These are phyloP conservation scores for Shargacucullia verbasci DNA, from an alignment of 2,888 invertebrate genomes.

Conservation along the genomic window DNA sequence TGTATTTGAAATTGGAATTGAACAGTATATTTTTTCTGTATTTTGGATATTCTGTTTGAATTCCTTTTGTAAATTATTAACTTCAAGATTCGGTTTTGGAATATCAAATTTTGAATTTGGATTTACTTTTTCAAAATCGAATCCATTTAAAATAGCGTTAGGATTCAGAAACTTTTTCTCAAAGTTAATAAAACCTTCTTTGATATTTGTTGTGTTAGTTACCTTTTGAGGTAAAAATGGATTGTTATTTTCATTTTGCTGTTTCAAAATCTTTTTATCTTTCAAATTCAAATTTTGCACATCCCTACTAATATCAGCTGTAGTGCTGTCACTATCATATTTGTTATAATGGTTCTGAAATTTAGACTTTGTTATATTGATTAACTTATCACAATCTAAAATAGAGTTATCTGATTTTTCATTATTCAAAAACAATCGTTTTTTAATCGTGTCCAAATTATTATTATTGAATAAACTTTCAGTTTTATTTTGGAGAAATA, in stretches of 20 bases:
- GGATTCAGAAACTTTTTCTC: constrained; percentile 4
- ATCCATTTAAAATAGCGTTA: not conserved
- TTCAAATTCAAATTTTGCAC: constrained; percentile 8
- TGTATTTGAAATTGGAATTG: constrained; percentile 14
- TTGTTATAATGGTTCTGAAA: not conserved
- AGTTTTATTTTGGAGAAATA: constrained; percentile 1
- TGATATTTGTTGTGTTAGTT: not conserved
- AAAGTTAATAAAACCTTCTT: not conserved
- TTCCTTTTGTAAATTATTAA: not conserved
- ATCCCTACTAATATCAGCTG: constrained; percentile 13
- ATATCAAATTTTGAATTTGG: not conserved
- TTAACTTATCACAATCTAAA: constrained; percentile 17
- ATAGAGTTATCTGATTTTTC: not conserved
- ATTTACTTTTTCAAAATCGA: not conserved
- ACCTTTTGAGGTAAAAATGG: not conserved
- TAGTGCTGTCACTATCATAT: not conserved
- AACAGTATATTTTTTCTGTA: not conserved
- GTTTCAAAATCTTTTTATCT: not conserved
- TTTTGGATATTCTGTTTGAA: constrained; percentile 8
- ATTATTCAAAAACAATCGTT: constrained; percentile 9
- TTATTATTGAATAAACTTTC: not conserved
- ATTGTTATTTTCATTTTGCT: constrained; percentile 5
- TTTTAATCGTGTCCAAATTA: constrained; percentile 11
- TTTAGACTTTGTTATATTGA: constrained; percentile 27
- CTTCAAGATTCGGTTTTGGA: not conserved